A percentile compares a stretch with the other conserved stretches of the same genome.
These are phyloP conservation scores for Patella ulyssiponensis DNA, from an alignment of 2,888 invertebrate species.

Conservation along the genomic window DNA sequence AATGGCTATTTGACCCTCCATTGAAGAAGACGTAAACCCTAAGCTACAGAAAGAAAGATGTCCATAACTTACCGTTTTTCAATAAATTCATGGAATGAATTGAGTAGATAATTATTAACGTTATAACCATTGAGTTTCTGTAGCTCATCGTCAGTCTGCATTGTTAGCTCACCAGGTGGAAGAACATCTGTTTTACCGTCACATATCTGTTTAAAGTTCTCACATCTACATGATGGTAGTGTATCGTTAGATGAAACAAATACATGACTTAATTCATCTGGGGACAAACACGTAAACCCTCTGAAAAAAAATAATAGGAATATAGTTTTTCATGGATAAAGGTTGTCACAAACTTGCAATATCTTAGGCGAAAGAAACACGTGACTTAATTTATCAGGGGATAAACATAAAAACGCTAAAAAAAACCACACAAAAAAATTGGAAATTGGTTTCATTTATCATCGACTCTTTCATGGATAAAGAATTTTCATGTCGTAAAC, in stretches of 20 bases:
- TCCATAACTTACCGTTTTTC: constrained; percentile 48
- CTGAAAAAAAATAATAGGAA: not conserved
- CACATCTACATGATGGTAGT: constrained; percentile 40
- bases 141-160: constrained; percentile 51
- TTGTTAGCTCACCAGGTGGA: constrained; percentile 39
- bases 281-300: not conserved
- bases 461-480: too few species aligned
- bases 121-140: constrained; percentile 55
- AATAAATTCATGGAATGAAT: constrained; percentile 56
- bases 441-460: too few species aligned
- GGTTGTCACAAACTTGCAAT: too few species aligned
- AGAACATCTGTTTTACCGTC: constrained; percentile 35
- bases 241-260: not conserved
- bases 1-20: constrained; percentile 3
- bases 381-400: too few species aligned
- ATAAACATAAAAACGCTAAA: too few species aligned
- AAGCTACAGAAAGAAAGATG: not conserved
- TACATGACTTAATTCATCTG: not conserved
- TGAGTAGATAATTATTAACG: constrained; percentile 60
- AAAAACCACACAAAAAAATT: too few species aligned
- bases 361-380: too few species aligned
- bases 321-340: too few species aligned
- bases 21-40: constrained; percentile 14
- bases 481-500: too few species aligned
- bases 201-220: constrained; percentile 46